phyloP scores from a whole-genome alignment of 2,797 vertebrate species.

The Gambelia wislizenii region DNA sequence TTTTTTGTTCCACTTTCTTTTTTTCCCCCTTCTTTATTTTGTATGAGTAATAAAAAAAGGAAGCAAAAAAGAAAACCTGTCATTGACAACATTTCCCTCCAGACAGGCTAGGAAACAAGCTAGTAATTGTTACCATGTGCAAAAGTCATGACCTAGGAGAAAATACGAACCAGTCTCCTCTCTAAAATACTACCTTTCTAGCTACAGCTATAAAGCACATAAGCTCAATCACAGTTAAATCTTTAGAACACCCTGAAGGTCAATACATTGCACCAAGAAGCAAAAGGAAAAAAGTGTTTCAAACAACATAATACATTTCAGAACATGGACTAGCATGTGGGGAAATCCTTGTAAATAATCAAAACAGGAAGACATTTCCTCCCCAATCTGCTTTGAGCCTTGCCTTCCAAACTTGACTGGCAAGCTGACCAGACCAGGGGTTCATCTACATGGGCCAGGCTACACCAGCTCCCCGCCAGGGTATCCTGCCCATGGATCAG shows the following conservation, averaged over 20 bases:
- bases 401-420: background rate
- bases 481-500: no score
- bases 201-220: background rate
- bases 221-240: rapidly evolving
- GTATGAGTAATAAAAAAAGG: background rate
- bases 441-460: no score
- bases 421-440: background rate
- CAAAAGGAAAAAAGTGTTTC: background rate
- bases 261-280: background rate
- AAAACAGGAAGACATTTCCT: background rate
- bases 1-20: background rate
- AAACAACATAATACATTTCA: background rate
- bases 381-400: background rate
- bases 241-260: conserved; percentile 10
- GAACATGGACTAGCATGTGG: background rate
- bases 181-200: background rate
- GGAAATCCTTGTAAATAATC: background rate
- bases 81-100: background rate
- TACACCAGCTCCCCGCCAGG: no score
- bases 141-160: background rate
- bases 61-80: background rate
- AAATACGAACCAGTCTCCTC: background rate
- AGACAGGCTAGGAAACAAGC: background rate
- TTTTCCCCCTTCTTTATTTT: background rate
- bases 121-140: background rate